Base-by-base conservation (phyloP, 2,888 invertebrate genomes). In the Theretra japonica region DNA sequence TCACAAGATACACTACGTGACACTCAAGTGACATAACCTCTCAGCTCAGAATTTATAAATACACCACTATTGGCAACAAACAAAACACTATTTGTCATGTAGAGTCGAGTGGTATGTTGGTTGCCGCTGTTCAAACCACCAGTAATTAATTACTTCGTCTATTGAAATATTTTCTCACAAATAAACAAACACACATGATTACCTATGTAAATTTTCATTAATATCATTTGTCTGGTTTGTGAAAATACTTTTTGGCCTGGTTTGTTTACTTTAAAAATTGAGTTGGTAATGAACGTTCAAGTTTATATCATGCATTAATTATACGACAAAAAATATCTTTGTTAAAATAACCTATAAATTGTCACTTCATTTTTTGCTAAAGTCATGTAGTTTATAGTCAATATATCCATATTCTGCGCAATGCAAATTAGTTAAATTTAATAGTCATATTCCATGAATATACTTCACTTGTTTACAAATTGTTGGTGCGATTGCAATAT, bases 51-150 rank as follows among this genome's bases (percentile, higher is more conserved):
- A 58, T 17, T 19, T 70, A 50, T 50, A 53, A 62, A 50, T 70
- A 53, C 60, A 60, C 28, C 65, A 41, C 41, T 48, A 65, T 65
- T 48, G 41, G 15, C 65, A 65, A 65, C 23, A 41, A 15, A 48
- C 23, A 41, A 23, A 41, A 41, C 41, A 41, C 41, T 23, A 65
- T 5, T 23, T 65, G 65, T 48, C 48, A 15, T 7, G 21, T 48
- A 53, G 15, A 53, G 19, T 4, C 19, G 19, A n/a, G 6, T 17
- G 4, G n/a, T n/a, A n/a, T 19, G 6, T 53, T n/a, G 17, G n/a
- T n/a, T 53, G 19, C n/a, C n/a, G 5, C 19, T 53, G n/a, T 5
- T n/a, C n/a, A 53, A 53, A 17, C 1, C 53, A n/a, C 53, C n/a
- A n/a, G 6, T 53, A 53, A 1, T 53, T 1, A n/a, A n/a, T 53